Percentiles rank a stretch among this genome's conserved stretches.
Conservation (phyloP, 2,797 vertebrate genomes). For the Scolopax bukidnonensis region DNA sequence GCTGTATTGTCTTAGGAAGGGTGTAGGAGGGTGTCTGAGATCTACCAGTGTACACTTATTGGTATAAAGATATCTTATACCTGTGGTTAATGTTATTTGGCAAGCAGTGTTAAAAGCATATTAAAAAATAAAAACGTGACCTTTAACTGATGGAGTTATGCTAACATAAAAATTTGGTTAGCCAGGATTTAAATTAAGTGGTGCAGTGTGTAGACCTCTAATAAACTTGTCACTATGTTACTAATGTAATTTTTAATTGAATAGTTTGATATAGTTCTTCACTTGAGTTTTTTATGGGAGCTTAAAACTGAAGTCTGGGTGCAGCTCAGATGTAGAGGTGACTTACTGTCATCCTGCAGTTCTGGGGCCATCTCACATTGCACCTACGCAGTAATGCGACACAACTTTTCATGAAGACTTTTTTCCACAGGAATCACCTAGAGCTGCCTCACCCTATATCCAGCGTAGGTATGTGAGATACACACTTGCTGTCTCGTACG, state of each 20-base stretch:
- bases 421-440: neutral
- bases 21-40: neutral
- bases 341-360: neutral
- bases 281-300: neutral
- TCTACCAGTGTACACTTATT: neutral
- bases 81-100: neutral
- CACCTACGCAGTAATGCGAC: neutral
- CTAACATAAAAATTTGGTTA: neutral
- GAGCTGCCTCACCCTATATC: neutral
- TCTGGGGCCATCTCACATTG: neutral
- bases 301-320: neutral
- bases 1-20: neutral
- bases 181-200: neutral
- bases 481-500: neutral
- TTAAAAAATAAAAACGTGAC: neutral
- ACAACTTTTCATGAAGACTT: neutral
- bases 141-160: neutral
- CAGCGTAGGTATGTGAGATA: neutral
- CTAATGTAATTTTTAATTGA: conserved; percentile 4
- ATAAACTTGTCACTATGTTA: neutral
- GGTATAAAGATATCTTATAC: neutral
- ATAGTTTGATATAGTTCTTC: neutral
- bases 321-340: neutral
- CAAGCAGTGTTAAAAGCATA: neutral
- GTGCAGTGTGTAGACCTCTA: neutral